These are phyloP conservation scores for Pogonophryne albipinna DNA, from an alignment of 2,797 vertebrate species.

Conservation along the genomic window DNA sequence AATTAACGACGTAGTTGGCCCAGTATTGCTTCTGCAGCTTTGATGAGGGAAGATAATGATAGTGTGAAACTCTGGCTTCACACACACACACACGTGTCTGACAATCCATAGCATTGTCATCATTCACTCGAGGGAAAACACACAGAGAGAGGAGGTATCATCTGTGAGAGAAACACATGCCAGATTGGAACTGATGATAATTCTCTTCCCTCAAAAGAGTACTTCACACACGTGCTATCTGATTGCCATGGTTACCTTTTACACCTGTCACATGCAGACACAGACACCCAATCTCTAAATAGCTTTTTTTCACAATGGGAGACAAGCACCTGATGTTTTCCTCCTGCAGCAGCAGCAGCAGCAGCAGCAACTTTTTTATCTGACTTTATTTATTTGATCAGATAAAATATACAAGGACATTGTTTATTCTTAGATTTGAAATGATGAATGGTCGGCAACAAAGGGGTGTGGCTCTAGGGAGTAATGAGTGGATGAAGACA, in stretches of 20 bases:
- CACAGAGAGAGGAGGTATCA: neutral
- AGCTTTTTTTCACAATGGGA: neutral
- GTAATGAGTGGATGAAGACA: conserved; percentile 35
- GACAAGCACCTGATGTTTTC: neutral
- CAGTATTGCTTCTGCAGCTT: conserved; percentile 45
- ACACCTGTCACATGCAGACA: conserved; percentile 43
- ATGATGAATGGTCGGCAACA: conserved; percentile 22
- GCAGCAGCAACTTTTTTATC: neutral
- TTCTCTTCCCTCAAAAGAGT: conserved; percentile 17
- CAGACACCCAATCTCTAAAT: conserved; percentile 13
- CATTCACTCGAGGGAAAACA: conserved; percentile 25
- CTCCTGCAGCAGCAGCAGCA: neutral
- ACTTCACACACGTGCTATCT: neutral
- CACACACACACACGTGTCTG: conserved; percentile 20
- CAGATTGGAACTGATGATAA: conserved; percentile 4
- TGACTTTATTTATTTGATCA: neutral
- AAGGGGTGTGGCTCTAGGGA: conserved; percentile 15
- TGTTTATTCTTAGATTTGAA: conserved; percentile 1
- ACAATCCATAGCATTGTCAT: conserved; percentile 21
- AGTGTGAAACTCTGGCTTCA: conserved; percentile 26
- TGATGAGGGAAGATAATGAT: conserved; percentile 46
- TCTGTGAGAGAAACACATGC: too few species aligned
- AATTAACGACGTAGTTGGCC: conserved; percentile 42
- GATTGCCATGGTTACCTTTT: conserved; percentile 43
- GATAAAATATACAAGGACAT: neutral